Evolutionary conservation across 2,113 vertebrate genomes (phyloP).

Genomic region (Callipepla squamata): DNA sequence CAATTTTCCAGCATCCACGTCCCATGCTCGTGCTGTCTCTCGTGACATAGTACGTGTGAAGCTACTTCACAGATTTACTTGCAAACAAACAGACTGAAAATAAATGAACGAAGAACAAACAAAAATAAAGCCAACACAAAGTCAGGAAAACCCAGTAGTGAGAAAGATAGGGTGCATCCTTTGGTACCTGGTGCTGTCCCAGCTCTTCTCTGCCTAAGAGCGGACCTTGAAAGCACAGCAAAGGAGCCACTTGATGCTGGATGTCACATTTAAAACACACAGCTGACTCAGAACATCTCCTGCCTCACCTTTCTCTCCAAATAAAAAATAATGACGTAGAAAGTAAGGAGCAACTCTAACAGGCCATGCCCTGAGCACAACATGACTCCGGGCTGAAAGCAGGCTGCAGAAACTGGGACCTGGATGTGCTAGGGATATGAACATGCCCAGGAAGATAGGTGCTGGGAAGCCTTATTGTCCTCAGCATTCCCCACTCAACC

Average conservation of each 20-base stretch:
- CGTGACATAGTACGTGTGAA: rapidly evolving
- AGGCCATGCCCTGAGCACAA: not conserved
- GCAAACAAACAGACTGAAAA: not conserved
- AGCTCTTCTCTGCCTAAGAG: not conserved
- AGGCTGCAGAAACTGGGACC: not conserved
- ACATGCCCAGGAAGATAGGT: rapidly evolving
- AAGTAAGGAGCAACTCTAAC: not conserved
- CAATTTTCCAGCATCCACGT: not conserved
- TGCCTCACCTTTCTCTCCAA: not conserved
- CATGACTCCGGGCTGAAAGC: not conserved
- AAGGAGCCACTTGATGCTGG: not conserved
- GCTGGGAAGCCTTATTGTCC: not conserved
- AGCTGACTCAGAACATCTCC: not conserved
- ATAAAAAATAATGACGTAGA: rapidly evolving
- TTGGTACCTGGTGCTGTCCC: not conserved
- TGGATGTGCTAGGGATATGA: not conserved
- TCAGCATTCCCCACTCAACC: not conserved
- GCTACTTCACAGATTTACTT: not conserved
- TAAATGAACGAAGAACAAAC: not conserved
- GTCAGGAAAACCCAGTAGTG: too few species aligned
- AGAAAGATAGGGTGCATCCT: not conserved
- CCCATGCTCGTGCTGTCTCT: not conserved
- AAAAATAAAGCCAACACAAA: not conserved
- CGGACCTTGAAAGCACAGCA: not conserved
- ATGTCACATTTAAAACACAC: not conserved